Evolutionary conservation across 2,888 invertebrate genomes (phyloP), one percentile per base, ranked within the genome.

Genomic region (Cabera pusaria): DNA sequence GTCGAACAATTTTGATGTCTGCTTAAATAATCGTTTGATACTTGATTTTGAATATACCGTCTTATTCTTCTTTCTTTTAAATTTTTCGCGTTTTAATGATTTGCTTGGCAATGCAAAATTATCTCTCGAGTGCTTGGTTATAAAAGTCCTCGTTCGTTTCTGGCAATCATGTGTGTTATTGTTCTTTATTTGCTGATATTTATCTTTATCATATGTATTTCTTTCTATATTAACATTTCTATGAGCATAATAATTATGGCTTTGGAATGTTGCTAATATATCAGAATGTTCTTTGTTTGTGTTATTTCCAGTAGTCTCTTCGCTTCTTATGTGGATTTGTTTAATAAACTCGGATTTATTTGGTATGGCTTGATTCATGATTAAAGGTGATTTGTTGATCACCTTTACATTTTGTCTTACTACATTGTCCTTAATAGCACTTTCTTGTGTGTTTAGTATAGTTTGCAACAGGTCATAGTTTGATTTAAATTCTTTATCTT

Each of bases 381-480:
- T 19, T 32, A 24, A 14, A n/a, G 20, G 19, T 1, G n/a, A 21
- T 21, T 5, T 11, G 6, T 41, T 23, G 1, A 11, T 19, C 27
- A 16, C 7, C 19, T 28, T 11, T 5, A 12, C 12, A 12, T 28
- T 27, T 14, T 14, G 17, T 6, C 6, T 25, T 11, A 24, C 23
- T 14, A 9, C n/a, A 14, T 33, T n/a, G n/a, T 14, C 14, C 14
- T 14, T 12, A 28, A 21, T 17, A 16, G 3, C 14, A 11, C 39
- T 29, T 38, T 36, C 29, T 44, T 72, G 66, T 43, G 42, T 67
- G 17, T 45, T 54, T 7, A 71, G 34, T 47, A 79, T 56, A 4
- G 82, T 72, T 49, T 74, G 58, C 6, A 85, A 44, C 17, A 85
- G 64, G 45, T 84, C 83, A 46, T 72, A 68, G 0, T 80, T 75